Evolutionary conservation across 1,140 invertebrate genomes (phyloP).

Genomic region (Drosophila rufa): DNA sequence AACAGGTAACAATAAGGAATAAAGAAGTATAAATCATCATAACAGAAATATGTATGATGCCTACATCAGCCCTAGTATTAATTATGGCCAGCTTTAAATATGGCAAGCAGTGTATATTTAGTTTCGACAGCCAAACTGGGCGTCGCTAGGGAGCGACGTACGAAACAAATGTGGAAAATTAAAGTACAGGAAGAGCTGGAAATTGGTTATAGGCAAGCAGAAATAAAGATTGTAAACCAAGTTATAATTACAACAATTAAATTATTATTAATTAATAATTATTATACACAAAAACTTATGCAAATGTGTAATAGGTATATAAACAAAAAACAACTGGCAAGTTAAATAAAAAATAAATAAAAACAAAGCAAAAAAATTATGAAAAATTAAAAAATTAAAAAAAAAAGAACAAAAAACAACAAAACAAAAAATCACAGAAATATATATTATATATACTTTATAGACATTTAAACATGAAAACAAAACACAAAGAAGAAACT

Average conservation of each 20-base stretch:
- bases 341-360: slow-evolving; percentile 60
- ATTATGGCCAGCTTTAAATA: slow-evolving; percentile 56
- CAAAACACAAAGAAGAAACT: slow-evolving; percentile 75
- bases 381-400: slow-evolving; percentile 57
- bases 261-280: slow-evolving; percentile 83
- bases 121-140: slow-evolving; percentile 74
- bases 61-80: slow-evolving; percentile 54
- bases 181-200: slow-evolving; percentile 23
- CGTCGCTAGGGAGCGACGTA: slow-evolving; percentile 63
- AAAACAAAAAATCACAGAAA: slow-evolving; percentile 64
- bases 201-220: slow-evolving; percentile 32
- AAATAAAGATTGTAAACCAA: slow-evolving; percentile 56
- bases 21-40: slow-evolving; percentile 34
- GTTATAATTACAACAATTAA: slow-evolving; percentile 81
- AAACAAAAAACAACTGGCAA: slow-evolving; percentile 58
- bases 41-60: slow-evolving; percentile 43
- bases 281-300: slow-evolving; percentile 79
- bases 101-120: slow-evolving; percentile 68
- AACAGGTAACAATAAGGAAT: slow-evolving; percentile 49
- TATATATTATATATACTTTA: slow-evolving; percentile 85
- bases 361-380: slow-evolving; percentile 46
- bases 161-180: slow-evolving; percentile 7
- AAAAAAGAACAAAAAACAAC: slow-evolving; percentile 40
- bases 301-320: slow-evolving; percentile 75
- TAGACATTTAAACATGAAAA: slow-evolving; percentile 84